These are phyloP conservation scores for Steinernema hermaphroditum DNA, from an alignment of 2,888 invertebrate genomes.

Conservation along the genomic window DNA sequence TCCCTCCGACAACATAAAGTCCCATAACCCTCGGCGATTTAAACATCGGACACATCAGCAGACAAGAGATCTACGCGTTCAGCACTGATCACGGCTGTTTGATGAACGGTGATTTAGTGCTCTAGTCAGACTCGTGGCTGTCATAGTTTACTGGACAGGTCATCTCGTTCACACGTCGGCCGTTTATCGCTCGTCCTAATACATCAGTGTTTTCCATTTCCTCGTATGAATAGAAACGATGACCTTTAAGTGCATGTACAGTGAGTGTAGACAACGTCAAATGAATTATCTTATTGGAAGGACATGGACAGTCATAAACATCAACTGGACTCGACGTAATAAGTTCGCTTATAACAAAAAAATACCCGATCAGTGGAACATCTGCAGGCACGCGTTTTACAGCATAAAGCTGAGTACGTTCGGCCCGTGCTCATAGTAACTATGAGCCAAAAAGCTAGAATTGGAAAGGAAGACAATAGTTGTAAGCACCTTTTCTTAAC, in stretches of 20 bases:
- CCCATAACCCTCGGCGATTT: neutral
- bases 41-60: neutral
- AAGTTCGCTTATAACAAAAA: conserved; percentile 21
- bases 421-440: neutral
- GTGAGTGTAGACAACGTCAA: neutral
- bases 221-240: neutral
- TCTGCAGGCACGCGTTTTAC: neutral
- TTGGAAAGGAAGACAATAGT: neutral
- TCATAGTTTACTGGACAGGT: neutral
- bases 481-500: neutral
- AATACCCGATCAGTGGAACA: conserved; percentile 26
- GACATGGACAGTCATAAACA: conserved; percentile 16
- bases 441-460: neutral
- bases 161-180: neutral
- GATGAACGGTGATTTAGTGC: conserved; percentile 17
- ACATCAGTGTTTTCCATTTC: neutral
- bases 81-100: conserved; percentile 21
- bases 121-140: neutral
- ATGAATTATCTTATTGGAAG: conserved; percentile 12
- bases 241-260: neutral
- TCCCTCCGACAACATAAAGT: neutral
- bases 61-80: conserved; percentile 10
- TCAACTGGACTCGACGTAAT: conserved; percentile 22
- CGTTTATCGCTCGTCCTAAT: neutral
- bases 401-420: neutral